A percentile compares a stretch with the other conserved stretches of the same genome.
Conservation (phyloP, 2,888 invertebrate species). For the Calephelis perditalis region DNA sequence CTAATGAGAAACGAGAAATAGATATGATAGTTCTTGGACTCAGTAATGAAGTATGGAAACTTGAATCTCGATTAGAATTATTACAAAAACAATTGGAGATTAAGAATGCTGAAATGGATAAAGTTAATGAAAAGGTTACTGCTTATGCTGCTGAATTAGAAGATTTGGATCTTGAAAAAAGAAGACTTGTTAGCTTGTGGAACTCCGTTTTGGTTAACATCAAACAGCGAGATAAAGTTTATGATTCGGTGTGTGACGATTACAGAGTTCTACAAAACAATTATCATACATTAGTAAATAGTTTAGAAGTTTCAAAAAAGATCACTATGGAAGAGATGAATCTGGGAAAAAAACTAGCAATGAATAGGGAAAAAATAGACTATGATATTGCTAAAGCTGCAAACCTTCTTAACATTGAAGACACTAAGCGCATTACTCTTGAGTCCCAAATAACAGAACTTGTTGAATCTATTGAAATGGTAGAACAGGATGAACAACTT, state of each 20-base stretch:
- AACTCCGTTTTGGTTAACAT: conserved; percentile 85
- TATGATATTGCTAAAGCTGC: conserved; percentile 74
- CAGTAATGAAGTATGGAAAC: conserved; percentile 83
- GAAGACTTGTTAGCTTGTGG: conserved; percentile 84
- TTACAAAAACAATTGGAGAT: conserved; percentile 81
- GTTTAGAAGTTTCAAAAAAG: conserved; percentile 83
- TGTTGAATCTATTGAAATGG: conserved; percentile 78
- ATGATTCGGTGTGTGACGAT: conserved; percentile 79
- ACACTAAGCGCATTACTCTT: conserved; percentile 63
- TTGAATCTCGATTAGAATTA: conserved; percentile 81
- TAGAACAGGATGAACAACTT: conserved; percentile 78
- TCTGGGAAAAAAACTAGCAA: conserved; percentile 80
- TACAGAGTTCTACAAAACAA: conserved; percentile 66
- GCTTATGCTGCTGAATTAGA: conserved; percentile 86
- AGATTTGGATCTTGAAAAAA: conserved; percentile 83
- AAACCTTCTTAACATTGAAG: conserved; percentile 62
- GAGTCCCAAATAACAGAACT: conserved; percentile 76
- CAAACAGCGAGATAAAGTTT: conserved; percentile 81
- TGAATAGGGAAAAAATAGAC: conserved; percentile 76
- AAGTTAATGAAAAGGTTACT: conserved; percentile 73
- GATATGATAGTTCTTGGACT: conserved; percentile 84
- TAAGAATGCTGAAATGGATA: conserved; percentile 80
- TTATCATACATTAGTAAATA: conserved; percentile 72
- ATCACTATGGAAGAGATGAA: conserved; percentile 81
- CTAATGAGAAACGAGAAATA: conserved; percentile 78